Conservation (phyloP, 2,888 invertebrate genomes). For the Tenthredo mesomela region DNA sequence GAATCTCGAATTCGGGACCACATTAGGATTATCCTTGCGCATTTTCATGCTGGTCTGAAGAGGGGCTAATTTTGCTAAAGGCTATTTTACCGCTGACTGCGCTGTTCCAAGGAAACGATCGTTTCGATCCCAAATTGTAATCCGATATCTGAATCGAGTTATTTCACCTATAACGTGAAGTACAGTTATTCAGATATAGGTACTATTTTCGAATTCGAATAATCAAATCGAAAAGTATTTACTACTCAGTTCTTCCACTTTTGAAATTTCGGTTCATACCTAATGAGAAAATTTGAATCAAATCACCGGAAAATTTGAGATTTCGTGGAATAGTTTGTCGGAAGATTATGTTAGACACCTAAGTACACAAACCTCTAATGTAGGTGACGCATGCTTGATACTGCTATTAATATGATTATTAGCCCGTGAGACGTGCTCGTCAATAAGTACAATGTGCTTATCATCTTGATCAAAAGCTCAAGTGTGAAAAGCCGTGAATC, state of each 20-base stretch:
- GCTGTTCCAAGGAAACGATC: neutral
- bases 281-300: neutral
- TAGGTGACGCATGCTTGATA: neutral
- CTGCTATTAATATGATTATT: neutral
- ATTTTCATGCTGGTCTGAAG: conserved; percentile 14
- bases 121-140: neutral
- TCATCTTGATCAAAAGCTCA: neutral
- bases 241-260: neutral
- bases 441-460: neutral
- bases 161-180: neutral
- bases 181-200: neutral
- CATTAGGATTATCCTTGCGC: neutral
- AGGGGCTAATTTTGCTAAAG: neutral
- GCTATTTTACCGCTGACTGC: neutral
- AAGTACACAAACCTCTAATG: neutral
- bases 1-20: neutral
- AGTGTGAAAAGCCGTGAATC: neutral
- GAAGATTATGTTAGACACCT: neutral
- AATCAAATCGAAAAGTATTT: neutral
- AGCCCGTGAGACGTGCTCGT: neutral
- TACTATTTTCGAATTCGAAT: neutral
- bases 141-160: conserved; percentile 10
- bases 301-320: neutral
- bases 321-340: neutral
- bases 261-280: neutral